These are phyloP conservation scores for Aphis craccivora DNA, from an alignment of 1,140 invertebrate genomes.

Conservation along the genomic window DNA sequence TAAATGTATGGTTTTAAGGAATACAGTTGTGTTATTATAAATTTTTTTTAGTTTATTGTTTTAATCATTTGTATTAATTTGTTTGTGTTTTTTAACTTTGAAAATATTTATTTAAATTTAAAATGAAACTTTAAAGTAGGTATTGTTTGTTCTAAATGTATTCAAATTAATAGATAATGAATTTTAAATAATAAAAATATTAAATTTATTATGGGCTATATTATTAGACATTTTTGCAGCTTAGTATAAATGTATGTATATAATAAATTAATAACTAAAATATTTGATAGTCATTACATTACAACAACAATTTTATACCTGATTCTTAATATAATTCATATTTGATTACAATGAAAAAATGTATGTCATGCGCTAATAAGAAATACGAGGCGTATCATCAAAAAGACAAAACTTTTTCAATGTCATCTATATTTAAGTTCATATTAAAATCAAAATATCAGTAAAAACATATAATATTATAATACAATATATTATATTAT, in stretches of 20 bases:
- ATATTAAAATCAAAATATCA: neutral
- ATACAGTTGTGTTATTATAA: neutral
- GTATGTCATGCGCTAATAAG: neutral
- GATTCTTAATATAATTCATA: neutral
- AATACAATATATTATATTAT: neutral
- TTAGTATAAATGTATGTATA: neutral
- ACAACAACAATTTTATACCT: neutral
- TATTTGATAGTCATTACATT: neutral
- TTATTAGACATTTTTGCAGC: neutral
- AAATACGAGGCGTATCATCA: neutral
- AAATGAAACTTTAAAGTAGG: neutral
- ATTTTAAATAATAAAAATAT: neutral
- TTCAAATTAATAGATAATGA: neutral
- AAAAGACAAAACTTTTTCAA: neutral
- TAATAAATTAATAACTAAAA: neutral
- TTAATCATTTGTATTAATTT: neutral
- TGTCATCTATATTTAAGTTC: neutral
- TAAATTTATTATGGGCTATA: neutral
- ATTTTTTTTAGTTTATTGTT: neutral
- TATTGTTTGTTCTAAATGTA: neutral
- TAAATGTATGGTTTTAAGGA: neutral
- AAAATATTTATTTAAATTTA: neutral
- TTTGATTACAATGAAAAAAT: neutral
- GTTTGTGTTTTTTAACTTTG: neutral
- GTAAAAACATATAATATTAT: no score